phyloP scores from a whole-genome alignment of 2,888 invertebrate genomes.

The Apoderus coryli region DNA sequence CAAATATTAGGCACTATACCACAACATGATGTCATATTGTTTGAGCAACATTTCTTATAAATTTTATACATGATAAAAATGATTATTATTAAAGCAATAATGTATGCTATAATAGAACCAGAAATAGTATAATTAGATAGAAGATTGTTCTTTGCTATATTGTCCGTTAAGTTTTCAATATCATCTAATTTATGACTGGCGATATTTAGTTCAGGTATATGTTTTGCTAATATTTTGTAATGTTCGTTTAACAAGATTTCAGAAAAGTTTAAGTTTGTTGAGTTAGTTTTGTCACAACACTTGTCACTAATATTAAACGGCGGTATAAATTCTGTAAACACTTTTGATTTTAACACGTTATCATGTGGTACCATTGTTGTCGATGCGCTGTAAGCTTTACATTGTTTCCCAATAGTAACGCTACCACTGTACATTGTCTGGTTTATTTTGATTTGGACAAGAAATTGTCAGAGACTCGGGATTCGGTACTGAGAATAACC shows the following conservation, averaged over 20 bases:
- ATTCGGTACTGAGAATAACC: slow-evolving; percentile 4
- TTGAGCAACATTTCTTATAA: not conserved
- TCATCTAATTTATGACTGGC: slow-evolving; percentile 6
- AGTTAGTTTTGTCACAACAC: slow-evolving; percentile 3
- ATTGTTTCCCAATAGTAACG: slow-evolving; percentile 7
- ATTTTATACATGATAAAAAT: slow-evolving; percentile 2
- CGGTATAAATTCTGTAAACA: slow-evolving; percentile 7
- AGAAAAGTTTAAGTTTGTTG: not conserved
- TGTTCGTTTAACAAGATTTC: slow-evolving; percentile 5
- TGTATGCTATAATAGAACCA: not conserved
- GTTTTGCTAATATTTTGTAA: slow-evolving; percentile 2
- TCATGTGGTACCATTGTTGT: slow-evolving; percentile 6
- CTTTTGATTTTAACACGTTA: slow-evolving; percentile 1
- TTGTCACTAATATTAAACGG: slow-evolving; percentile 5
- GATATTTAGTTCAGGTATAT: slow-evolving; percentile 4
- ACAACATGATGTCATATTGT: slow-evolving; percentile 4
- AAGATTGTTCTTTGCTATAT: not conserved
- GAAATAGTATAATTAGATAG: not conserved
- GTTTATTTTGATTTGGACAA: slow-evolving; percentile 3
- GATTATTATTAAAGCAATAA: slow-evolving; percentile 3
- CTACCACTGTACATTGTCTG: slow-evolving; percentile 5
- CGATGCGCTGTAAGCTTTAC: slow-evolving; percentile 7
- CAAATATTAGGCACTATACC: too few species aligned
- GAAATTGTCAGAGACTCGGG: slow-evolving; percentile 4
- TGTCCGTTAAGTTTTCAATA: slow-evolving; percentile 3